phyloP scores from a whole-genome alignment of 2,797 vertebrate genomes.

The Carapus acus region DNA sequence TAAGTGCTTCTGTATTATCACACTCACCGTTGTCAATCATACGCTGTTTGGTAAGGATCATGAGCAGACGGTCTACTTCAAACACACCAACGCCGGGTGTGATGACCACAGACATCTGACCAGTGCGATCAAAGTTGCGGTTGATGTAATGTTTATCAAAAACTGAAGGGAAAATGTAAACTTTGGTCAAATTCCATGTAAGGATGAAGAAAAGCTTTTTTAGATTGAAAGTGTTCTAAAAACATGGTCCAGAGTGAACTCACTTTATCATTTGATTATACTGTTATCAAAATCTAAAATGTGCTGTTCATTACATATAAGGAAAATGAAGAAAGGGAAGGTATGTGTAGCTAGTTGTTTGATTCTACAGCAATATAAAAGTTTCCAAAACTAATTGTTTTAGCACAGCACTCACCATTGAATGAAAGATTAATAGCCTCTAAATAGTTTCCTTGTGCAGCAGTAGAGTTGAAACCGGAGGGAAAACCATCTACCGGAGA shows the following conservation, averaged over 20 bases:
- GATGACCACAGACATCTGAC: slow-evolving; percentile 98
- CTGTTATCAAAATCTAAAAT: too few relatives aligned
- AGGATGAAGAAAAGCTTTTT: too few relatives aligned
- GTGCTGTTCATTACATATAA: too few relatives aligned
- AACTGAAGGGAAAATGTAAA: slow-evolving; percentile 65
- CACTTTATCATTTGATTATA: too few relatives aligned
- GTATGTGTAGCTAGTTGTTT: too few relatives aligned
- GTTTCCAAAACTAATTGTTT: too few relatives aligned
- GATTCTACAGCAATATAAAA: too few relatives aligned
- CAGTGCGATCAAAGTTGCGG: slow-evolving; percentile 95
- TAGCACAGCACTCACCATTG: slow-evolving; percentile 83
- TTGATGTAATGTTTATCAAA: slow-evolving; percentile 99
- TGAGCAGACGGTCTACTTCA: slow-evolving; percentile 95
- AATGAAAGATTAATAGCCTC: slow-evolving; percentile 98
- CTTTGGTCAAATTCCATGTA: too few relatives aligned
- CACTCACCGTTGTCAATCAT: slow-evolving; percentile 96
- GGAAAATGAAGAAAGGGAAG: too few relatives aligned
- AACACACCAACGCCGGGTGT: slow-evolving; percentile 95
- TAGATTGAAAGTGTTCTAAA: too few relatives aligned
- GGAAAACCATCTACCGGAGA: slow-evolving; percentile 83
- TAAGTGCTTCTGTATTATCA: background rate
- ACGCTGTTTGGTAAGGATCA: slow-evolving; percentile 97
- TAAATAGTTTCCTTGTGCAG: slow-evolving; percentile 94
- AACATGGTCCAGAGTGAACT: too few relatives aligned
- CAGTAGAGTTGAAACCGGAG: slow-evolving; percentile 86